Conservation (phyloP, 1,140 invertebrate genomes). For the Eubasilissa regina region DNA sequence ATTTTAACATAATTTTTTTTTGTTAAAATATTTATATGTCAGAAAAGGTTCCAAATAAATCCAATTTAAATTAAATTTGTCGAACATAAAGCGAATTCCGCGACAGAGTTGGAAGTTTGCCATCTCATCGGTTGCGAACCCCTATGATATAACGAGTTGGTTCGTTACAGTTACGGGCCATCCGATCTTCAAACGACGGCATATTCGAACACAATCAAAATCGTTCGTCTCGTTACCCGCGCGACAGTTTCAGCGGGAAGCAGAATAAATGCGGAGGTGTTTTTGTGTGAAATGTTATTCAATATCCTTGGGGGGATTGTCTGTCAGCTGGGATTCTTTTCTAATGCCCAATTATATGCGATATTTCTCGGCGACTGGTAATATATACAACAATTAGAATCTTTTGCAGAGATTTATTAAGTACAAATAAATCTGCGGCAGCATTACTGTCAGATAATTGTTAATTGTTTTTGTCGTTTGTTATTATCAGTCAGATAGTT, state of each 20-base stretch:
- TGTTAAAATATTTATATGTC: neutral
- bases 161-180: slow-evolving; percentile 37
- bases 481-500: too few relatives aligned
- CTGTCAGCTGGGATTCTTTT: neutral
- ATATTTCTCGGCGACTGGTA: neutral
- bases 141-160: slow-evolving; percentile 27
- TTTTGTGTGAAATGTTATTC: slow-evolving; percentile 24
- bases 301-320: slow-evolving; percentile 15
- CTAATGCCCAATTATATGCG: neutral
- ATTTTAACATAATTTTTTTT: too few relatives aligned
- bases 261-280: neutral
- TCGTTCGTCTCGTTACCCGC: slow-evolving; percentile 19
- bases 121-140: neutral
- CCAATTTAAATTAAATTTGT: neutral
- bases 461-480: too few relatives aligned
- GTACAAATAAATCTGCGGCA: too few relatives aligned
- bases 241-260: neutral
- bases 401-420: too few relatives aligned
- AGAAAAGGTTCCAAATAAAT: slow-evolving; percentile 1
- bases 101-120: too few relatives aligned
- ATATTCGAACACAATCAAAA: slow-evolving; percentile 42
- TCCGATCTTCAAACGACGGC: slow-evolving; percentile 33
- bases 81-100: too few relatives aligned
- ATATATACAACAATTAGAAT: too few relatives aligned
- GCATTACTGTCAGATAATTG: too few relatives aligned